Evolutionary conservation across 2,113 vertebrate genomes (phyloP).

Genomic region (Arenaria interpres): DNA sequence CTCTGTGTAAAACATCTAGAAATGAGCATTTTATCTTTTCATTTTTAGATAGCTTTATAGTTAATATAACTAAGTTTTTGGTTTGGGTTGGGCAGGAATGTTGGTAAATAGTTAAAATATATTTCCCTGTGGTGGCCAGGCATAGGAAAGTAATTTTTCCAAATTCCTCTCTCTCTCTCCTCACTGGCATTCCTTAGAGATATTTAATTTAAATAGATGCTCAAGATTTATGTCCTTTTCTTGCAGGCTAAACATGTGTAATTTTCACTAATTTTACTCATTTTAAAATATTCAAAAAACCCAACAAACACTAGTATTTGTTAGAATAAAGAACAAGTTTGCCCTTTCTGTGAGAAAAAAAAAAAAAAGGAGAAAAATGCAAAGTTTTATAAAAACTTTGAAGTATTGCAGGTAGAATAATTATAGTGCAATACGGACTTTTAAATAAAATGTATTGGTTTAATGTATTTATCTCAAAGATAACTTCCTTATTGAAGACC

Average conservation of each 20-base stretch:
- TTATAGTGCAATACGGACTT: not conserved
- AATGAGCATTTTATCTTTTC: not conserved
- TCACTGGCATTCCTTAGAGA: not conserved
- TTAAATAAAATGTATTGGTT: not conserved
- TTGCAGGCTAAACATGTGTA: not conserved
- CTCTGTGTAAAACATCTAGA: not conserved
- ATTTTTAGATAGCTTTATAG: not conserved
- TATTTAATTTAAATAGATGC: not conserved
- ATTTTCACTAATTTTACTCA: not conserved
- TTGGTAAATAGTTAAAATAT: not conserved
- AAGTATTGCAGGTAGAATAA: not conserved
- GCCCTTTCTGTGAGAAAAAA: rapidly evolving
- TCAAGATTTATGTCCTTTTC: not conserved
- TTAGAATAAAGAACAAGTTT: not conserved
- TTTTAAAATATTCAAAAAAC: not conserved
- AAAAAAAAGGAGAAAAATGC: not conserved
- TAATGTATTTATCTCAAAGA: not conserved
- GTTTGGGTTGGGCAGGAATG: rapidly evolving
- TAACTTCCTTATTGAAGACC: rapidly evolving
- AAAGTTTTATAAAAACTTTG: not conserved
- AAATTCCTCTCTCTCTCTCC: not conserved
- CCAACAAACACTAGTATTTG: not conserved
- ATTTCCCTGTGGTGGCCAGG: not conserved
- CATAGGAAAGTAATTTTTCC: not conserved
- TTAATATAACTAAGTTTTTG: not conserved